Evolutionary conservation across 2,888 invertebrate genomes (phyloP).

Genomic region (Epinotia nisella): DNA sequence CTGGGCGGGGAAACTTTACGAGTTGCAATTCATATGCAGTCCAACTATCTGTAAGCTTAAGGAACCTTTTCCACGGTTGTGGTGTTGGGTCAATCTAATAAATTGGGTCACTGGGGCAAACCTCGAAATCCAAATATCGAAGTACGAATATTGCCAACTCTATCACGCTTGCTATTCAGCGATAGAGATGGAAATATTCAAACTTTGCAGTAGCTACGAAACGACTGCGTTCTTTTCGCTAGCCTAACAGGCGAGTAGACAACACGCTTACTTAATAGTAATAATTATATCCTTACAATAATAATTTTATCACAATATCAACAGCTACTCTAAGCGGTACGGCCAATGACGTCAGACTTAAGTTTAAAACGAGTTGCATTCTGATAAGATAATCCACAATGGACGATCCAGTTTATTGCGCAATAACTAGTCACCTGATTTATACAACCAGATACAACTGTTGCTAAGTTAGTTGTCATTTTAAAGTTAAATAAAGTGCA

Average conservation of each 20-base stretch:
- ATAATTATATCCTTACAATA: slow-evolving; percentile 70
- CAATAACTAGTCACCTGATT: background rate
- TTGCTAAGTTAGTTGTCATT: background rate
- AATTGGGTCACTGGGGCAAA: too few relatives aligned
- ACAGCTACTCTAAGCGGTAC: slow-evolving; percentile 69
- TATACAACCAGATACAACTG: too few relatives aligned
- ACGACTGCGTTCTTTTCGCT: too few relatives aligned
- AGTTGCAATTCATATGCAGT: background rate
- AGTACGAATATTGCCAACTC: too few relatives aligned
- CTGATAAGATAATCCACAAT: slow-evolving; percentile 15
- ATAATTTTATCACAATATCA: slow-evolving; percentile 76
- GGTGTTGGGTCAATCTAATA: too few relatives aligned
- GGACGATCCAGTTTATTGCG: background rate
- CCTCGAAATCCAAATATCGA: too few relatives aligned
- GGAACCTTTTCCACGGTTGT: too few relatives aligned
- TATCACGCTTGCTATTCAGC: too few relatives aligned
- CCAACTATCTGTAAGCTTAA: too few relatives aligned
- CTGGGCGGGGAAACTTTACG: background rate
- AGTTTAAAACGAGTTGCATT: slow-evolving; percentile 44
- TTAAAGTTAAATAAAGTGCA: background rate
- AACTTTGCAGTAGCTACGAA: too few relatives aligned
- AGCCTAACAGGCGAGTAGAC: slow-evolving; percentile 4
- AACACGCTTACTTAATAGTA: slow-evolving; percentile 47
- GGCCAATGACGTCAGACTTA: slow-evolving; percentile 51
- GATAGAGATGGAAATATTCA: background rate